Conservation (phyloP, 2,888 invertebrate genomes). For the Hedya salicella region DNA sequence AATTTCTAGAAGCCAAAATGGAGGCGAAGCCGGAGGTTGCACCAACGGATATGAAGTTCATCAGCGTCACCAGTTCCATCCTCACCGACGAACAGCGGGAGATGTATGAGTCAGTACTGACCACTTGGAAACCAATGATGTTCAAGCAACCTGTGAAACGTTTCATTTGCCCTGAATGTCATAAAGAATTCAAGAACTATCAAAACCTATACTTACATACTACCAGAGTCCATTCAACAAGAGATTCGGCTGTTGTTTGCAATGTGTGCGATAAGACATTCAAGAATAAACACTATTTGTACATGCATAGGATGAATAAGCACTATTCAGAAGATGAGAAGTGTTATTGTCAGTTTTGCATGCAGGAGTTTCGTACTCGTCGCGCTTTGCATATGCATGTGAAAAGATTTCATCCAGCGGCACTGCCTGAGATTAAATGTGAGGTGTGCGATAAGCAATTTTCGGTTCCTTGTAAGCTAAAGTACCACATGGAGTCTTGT, state of each 20-base stretch:
- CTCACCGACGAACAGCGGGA: constrained; percentile 73
- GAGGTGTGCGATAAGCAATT: constrained; percentile 73
- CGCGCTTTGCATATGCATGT: constrained; percentile 77
- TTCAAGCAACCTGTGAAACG: constrained; percentile 52
- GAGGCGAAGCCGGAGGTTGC: constrained; percentile 25
- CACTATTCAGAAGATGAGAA: constrained; percentile 78
- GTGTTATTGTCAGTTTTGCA: constrained; percentile 75
- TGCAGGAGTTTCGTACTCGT: constrained; percentile 74
- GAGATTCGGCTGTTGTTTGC: constrained; percentile 74
- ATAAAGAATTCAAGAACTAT: constrained; percentile 78
- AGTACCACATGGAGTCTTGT: constrained; percentile 69
- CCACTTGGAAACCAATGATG: constrained; percentile 73
- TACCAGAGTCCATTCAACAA: constrained; percentile 74
- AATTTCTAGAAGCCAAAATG: constrained; percentile 41
- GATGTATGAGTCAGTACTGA: constrained; percentile 77
- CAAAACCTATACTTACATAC: constrained; percentile 77
- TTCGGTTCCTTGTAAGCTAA: constrained; percentile 72
- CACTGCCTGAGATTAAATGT: constrained; percentile 75
- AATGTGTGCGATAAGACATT: constrained; percentile 76
- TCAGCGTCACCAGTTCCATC: constrained; percentile 69
- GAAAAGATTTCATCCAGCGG: constrained; percentile 70
- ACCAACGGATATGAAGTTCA: constrained; percentile 63
- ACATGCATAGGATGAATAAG: constrained; percentile 81
- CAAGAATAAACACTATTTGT: constrained; percentile 79
- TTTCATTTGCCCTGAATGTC: constrained; percentile 75